Evolutionary conservation across 2,113 vertebrate species (phyloP).

Genomic region (Myiozetetes cayanensis): DNA sequence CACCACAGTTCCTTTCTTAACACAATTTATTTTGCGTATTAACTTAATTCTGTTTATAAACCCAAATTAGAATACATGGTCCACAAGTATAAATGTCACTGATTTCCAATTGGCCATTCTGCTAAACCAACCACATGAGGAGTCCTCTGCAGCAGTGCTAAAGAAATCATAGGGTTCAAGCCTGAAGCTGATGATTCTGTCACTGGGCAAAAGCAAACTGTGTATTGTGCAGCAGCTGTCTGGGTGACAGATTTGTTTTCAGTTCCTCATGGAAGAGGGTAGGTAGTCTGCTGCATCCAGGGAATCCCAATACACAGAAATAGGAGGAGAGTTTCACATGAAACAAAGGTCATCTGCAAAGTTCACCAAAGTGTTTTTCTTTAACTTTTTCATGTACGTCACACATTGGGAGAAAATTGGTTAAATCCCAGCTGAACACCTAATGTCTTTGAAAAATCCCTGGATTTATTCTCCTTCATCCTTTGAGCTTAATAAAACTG

Average conservation of each 20-base stretch:
- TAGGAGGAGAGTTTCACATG: background rate
- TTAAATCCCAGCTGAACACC: background rate
- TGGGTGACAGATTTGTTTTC: background rate
- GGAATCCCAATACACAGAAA: background rate
- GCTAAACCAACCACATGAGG: background rate
- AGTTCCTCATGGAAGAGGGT: background rate
- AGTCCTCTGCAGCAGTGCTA: background rate
- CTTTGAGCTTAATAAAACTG: background rate
- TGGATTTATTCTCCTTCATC: background rate
- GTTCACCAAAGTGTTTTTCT: background rate
- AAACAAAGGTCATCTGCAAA: background rate
- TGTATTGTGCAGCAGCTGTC: background rate
- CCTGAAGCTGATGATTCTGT: background rate
- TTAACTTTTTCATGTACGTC: fast-evolving
- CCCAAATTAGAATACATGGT: fast-evolving
- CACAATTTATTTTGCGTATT: background rate
- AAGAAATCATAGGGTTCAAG: background rate
- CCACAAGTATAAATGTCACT: background rate
- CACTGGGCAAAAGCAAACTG: background rate
- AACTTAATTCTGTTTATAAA: background rate
- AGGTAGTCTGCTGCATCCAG: background rate
- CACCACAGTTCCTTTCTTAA: background rate
- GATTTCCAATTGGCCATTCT: background rate
- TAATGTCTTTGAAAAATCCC: fast-evolving
- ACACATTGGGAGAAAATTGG: background rate